Evolutionary conservation across 2,113 vertebrate genomes (phyloP).

Genomic region (Diadophis punctatus): DNA sequence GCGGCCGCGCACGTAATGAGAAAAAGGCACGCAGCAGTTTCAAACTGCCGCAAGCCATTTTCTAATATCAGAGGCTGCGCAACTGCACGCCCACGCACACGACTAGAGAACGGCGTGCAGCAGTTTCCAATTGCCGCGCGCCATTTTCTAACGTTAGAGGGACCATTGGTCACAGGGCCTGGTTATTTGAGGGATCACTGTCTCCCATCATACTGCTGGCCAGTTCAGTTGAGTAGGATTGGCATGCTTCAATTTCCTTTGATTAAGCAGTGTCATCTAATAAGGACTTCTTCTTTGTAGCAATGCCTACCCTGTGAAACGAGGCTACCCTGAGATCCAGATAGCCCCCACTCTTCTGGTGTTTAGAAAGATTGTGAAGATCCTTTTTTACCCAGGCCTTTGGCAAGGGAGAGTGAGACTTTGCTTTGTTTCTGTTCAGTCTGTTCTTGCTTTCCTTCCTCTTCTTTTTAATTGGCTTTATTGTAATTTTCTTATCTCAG

Average conservation of each 20-base stretch:
- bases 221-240: background rate
- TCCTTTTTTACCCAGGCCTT: background rate
- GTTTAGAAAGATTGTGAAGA: background rate
- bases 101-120: no score
- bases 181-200: background rate
- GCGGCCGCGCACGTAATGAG: no score
- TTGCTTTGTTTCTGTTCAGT: background rate
- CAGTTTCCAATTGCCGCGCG: no score
- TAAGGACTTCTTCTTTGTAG: background rate
- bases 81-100: no score
- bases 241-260: background rate
- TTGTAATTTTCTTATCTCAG: background rate
- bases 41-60: no score
- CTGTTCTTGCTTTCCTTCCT: background rate
- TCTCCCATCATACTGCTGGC: background rate
- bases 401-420: background rate
- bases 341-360: background rate
- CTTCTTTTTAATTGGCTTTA: background rate
- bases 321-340: background rate
- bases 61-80: no score
- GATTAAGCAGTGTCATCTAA: background rate
- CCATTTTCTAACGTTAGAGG: no score
- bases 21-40: no score
- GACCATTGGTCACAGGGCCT: no score
- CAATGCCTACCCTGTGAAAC: background rate